Evolutionary conservation across 2,888 invertebrate genomes (phyloP).

Genomic region (Listrodromus nycthemerus): DNA sequence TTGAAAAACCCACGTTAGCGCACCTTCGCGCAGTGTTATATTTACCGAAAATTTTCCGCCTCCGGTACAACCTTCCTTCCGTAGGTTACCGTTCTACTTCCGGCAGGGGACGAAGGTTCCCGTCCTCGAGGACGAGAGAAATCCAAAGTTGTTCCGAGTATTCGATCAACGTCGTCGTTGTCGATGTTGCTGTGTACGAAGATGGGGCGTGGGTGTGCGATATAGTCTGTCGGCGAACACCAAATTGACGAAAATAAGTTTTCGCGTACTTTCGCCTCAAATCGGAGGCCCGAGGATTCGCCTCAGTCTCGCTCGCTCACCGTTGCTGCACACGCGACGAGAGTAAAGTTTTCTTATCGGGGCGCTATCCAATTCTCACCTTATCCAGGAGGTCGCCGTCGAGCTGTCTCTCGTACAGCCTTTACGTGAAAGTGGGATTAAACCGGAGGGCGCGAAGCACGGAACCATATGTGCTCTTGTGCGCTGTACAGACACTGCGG

Average conservation of each 20-base stretch:
- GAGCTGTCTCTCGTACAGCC: conserved; percentile 23
- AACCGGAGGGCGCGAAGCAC: background rate
- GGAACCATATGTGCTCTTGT: background rate
- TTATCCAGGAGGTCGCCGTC: conserved; percentile 55
- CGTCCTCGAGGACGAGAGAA: background rate
- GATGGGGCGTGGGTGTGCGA: background rate
- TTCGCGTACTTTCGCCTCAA: conserved; percentile 38
- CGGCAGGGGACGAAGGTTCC: background rate
- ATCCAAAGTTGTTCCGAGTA: conserved; percentile 30
- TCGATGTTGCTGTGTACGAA: background rate
- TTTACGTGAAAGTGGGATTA: background rate
- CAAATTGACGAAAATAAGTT: conserved; percentile 62
- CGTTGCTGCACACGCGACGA: conserved; percentile 12
- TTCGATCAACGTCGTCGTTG: conserved; percentile 10
- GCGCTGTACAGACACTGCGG: background rate
- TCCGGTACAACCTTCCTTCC: background rate
- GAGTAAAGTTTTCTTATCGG: conserved; percentile 67
- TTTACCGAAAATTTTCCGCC: background rate
- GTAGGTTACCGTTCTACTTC: background rate
- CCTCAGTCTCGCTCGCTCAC: conserved; percentile 23
- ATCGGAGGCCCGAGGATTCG: conserved; percentile 54
- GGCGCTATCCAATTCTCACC: conserved; percentile 62
- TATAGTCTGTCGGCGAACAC: conserved; percentile 13
- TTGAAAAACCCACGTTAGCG: background rate
- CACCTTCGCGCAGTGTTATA: background rate